Conservation (phyloP, 2,113 vertebrate species). For the Sitta europaea region DNA sequence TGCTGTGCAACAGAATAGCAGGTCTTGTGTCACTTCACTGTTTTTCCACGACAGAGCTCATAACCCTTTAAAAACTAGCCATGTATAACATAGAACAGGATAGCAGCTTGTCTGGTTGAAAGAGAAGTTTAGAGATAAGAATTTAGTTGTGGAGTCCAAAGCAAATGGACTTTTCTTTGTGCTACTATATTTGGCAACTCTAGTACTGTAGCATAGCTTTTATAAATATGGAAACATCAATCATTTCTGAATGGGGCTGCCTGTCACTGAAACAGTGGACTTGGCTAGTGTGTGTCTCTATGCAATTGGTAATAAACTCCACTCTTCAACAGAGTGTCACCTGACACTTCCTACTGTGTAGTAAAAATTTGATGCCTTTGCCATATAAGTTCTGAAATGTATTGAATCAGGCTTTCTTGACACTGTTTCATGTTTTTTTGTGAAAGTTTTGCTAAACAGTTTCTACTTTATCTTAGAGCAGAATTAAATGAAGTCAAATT, state of each 20-base stretch:
- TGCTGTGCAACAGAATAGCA: neutral
- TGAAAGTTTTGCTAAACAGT: neutral
- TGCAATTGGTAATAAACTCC: neutral
- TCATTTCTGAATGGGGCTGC: neutral
- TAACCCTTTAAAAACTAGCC: neutral
- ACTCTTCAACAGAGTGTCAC: neutral
- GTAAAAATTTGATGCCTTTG: neutral
- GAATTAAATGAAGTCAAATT: neutral
- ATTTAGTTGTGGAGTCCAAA: neutral
- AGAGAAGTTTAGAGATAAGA: neutral
- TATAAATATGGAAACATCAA: neutral
- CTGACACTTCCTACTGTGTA: neutral
- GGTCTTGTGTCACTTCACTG: neutral
- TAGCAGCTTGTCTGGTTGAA: neutral
- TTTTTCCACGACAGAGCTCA: neutral
- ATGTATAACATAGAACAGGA: neutral
- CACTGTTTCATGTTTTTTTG: neutral
- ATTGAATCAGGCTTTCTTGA: neutral
- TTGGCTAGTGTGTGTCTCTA: neutral
- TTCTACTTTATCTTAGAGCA: neutral
- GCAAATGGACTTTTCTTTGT: neutral
- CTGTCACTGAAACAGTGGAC: neutral
- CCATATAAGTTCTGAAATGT: neutral
- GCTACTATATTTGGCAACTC: neutral
- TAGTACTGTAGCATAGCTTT: neutral